Base-by-base conservation (phyloP, 2,113 vertebrate species). In the Gymnocephalus cernua region DNA sequence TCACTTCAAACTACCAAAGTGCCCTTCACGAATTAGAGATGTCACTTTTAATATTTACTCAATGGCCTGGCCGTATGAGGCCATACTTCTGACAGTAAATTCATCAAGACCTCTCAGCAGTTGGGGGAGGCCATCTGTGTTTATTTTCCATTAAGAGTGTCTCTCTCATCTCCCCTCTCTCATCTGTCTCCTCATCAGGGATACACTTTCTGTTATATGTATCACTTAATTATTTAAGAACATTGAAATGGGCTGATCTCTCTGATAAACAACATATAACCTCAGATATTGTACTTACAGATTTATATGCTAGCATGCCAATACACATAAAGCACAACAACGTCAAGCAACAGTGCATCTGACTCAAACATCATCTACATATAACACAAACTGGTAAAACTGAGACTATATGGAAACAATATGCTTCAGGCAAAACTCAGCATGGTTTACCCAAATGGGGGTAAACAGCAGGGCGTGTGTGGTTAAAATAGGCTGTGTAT, bases 71-170 rank as follows among this genome's bases (percentile, higher is more conserved):
- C 76, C 59, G 82, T 56, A 51, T 48, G 64, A 82, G 68, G 74
- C 73, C 67, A 25, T 53, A 48, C 65, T 66, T 73, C 69, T 77
- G 71, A 81, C 84, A 84, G 70, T 50, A 50, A n/a, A 64, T 70
- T 64, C 65, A 72, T 88, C 70, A 76, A 75, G 77, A 82, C 65
- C 29, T 67, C 85, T 83, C 89, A 86, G 87, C 83, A 84, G 83
- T 66, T 4, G 45, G 61, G 44, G 47, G 75, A 88, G 65, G 61
- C 67, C 84, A 81, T 88, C 83, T 92, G 88, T 92, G 90, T 93
- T 91, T 91, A 87, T 87, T 92, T 89, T 93, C 80, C 89, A 91
- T 93, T 91, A 91, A 68, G 48, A 63, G 54, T 47, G 74, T 3
- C 74, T 69, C 88, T 67, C 85, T 81, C 84, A 81, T 78, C 74